Evolutionary conservation across 2,797 vertebrate species (phyloP).

Genomic region (Oreochromis mossambicus): DNA sequence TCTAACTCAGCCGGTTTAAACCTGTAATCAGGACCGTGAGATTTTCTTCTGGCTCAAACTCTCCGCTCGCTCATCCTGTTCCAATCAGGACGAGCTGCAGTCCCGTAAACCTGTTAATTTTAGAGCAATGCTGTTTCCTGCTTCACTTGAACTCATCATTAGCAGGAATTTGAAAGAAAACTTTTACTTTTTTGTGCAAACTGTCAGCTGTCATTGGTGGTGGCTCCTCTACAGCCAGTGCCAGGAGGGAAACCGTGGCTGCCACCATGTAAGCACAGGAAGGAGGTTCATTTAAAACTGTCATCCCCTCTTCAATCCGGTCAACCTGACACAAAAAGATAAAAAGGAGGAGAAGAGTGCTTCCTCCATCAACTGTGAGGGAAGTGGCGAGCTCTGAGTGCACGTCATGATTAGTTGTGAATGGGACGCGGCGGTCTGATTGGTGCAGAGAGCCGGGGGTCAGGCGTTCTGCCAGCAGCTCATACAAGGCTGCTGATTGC

Average conservation of each 20-base stretch:
- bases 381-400: constrained; percentile 47
- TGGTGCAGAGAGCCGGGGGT: constrained; percentile 59
- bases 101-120: background rate
- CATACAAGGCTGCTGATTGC: constrained; percentile 76
- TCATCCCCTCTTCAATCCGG: constrained; percentile 34
- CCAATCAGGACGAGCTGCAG: background rate
- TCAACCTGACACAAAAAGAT: constrained; percentile 42
- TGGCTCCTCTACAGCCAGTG: background rate
- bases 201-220: background rate
- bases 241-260: constrained; percentile 12
- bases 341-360: constrained; percentile 32
- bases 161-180: background rate
- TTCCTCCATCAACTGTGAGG: constrained; percentile 57
- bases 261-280: constrained; percentile 23
- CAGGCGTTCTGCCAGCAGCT: constrained; percentile 54
- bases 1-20: background rate
- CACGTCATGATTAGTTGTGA: constrained; percentile 59
- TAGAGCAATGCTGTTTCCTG: constrained; percentile 4
- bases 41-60: background rate
- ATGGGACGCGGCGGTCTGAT: constrained; percentile 53
- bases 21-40: background rate
- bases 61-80: background rate
- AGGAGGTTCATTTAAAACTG: constrained; percentile 11
- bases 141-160: constrained; percentile 6
- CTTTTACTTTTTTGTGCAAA: constrained; percentile 9